Conservation (phyloP, 2,797 vertebrate genomes). For the Gymnothorax reevesii region DNA sequence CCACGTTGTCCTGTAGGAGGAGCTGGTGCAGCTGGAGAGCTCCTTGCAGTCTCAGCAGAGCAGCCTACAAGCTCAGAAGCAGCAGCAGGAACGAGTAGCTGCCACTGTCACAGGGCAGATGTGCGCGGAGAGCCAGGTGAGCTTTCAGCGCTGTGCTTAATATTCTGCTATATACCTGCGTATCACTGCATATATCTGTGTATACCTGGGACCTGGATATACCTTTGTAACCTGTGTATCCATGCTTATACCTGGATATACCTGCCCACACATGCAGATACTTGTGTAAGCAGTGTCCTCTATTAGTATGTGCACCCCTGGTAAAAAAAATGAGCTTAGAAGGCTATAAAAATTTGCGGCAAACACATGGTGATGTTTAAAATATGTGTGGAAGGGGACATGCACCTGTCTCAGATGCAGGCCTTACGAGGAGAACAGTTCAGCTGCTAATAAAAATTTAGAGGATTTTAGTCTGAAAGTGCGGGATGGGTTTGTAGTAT, state of each 20-base stretch:
- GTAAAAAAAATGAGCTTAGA: too few species aligned
- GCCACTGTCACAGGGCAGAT: constrained; percentile 94
- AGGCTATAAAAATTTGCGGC: too few species aligned
- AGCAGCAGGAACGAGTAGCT: constrained; percentile 89
- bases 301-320: too few species aligned
- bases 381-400: too few species aligned
- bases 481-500: too few species aligned
- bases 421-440: too few species aligned
- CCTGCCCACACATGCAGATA: background rate
- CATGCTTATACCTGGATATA: background rate
- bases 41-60: constrained; percentile 81
- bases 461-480: too few species aligned
- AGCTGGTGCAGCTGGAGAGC: constrained; percentile 83
- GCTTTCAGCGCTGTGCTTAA: background rate
- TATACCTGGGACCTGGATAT: background rate
- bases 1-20: constrained; percentile 72
- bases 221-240: background rate
- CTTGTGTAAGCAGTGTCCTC: background rate
- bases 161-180: background rate
- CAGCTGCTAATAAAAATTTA: too few species aligned
- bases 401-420: too few species aligned
- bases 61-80: constrained; percentile 79
- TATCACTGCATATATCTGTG: background rate
- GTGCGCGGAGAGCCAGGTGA: constrained; percentile 94
- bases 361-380: too few species aligned